These are phyloP conservation scores for Nomada flava DNA, from an alignment of 2,888 invertebrate genomes.

Conservation along the genomic window DNA sequence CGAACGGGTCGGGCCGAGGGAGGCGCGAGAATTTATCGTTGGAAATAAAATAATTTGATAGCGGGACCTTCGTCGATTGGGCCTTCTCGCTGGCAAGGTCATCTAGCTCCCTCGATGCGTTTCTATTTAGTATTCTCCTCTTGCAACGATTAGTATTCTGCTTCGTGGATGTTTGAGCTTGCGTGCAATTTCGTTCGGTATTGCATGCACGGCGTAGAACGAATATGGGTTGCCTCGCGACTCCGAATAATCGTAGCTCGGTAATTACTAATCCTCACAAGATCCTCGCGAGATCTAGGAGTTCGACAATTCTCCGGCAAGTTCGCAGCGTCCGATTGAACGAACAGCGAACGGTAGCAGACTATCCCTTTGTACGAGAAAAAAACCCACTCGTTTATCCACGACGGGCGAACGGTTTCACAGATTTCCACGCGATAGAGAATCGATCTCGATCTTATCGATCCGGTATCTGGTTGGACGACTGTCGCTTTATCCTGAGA, in stretches of 20 bases:
- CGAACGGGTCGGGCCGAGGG: conserved; percentile 16
- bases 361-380: neutral
- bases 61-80: conserved; percentile 25
- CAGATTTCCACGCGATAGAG: conserved; percentile 43
- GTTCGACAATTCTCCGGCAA: neutral
- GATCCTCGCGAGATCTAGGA: conserved; percentile 24
- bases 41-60: conserved; percentile 59
- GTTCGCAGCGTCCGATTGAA: neutral
- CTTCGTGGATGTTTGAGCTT: neutral
- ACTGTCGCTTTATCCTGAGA: conserved; percentile 50
- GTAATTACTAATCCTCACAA: conserved; percentile 19
- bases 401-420: conserved; percentile 21
- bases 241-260: neutral
- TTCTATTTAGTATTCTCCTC: neutral
- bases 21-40: conserved; percentile 56
- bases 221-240: neutral
- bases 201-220: neutral
- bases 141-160: neutral
- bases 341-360: neutral
- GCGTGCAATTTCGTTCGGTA: neutral
- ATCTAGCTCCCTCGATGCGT: neutral
- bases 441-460: conserved; percentile 59
- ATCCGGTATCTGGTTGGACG: conserved; percentile 26
- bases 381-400: neutral
- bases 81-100: conserved; percentile 41